Conservation (phyloP, 1,140 invertebrate species). For the Drosophila serrata region DNA sequence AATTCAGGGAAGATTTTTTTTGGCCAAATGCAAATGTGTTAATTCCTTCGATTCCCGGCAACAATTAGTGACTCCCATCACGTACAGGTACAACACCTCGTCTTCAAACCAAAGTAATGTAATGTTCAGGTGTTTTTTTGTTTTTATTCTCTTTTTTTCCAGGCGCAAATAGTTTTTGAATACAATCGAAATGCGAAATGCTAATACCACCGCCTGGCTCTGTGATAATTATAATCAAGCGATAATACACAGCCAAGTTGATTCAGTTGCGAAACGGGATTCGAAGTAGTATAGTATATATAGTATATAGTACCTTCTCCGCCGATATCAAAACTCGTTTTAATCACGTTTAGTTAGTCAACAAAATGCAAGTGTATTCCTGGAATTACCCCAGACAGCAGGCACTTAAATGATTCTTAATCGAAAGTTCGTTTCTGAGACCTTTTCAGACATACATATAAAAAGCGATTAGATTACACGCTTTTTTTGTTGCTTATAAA, state of each 20-base stretch:
- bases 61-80: constrained; percentile 14
- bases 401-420: constrained; percentile 24
- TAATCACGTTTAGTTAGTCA: constrained; percentile 30
- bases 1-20: constrained; percentile 19
- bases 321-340: constrained; percentile 31
- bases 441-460: constrained; percentile 1
- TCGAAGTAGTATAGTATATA: neutral
- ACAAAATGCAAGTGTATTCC: constrained; percentile 38
- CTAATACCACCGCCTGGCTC: constrained; percentile 10
- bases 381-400: constrained; percentile 35
- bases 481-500: neutral
- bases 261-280: constrained; percentile 35
- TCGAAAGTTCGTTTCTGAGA: constrained; percentile 31
- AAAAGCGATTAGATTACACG: constrained; percentile 8
- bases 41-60: constrained; percentile 18
- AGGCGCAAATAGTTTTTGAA: constrained; percentile 5
- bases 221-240: constrained; percentile 32
- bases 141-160: neutral
- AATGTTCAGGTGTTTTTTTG: constrained; percentile 26
- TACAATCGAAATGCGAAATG: constrained; percentile 10
- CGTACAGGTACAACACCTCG: constrained; percentile 18
- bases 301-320: neutral
- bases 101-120: constrained; percentile 6
- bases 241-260: constrained; percentile 10
- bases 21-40: constrained; percentile 22